Evolutionary conservation across 2,797 vertebrate species (phyloP).

Genomic region (Diplodus puntazzo): DNA sequence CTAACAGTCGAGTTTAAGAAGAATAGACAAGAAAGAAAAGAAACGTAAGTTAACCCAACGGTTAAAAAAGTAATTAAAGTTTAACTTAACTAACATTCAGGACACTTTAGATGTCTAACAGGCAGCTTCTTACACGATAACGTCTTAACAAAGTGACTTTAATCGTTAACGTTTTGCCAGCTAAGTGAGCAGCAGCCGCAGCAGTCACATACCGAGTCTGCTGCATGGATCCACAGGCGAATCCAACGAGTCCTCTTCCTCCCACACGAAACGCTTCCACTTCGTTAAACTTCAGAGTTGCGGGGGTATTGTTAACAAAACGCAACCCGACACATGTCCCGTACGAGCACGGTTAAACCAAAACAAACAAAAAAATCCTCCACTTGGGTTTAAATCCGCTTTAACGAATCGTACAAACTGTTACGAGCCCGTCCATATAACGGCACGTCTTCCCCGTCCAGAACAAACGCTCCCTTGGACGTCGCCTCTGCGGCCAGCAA

Average conservation of each 20-base stretch:
- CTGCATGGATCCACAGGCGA: slow-evolving; percentile 51
- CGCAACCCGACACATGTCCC: slow-evolving; percentile 3
- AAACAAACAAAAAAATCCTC: background rate
- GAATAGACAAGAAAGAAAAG: background rate
- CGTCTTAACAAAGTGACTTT: background rate
- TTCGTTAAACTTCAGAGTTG: slow-evolving; percentile 40
- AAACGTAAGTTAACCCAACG: background rate
- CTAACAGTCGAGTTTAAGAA: background rate
- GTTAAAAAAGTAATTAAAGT: background rate
- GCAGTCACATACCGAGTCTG: slow-evolving; percentile 56
- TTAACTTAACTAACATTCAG: background rate
- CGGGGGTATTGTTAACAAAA: background rate
- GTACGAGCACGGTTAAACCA: background rate
- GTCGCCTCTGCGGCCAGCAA: slow-evolving; percentile 48
- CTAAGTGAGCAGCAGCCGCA: background rate
- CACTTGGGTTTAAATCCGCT: slow-evolving; percentile 49
- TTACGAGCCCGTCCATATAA: slow-evolving; percentile 47
- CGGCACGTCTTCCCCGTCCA: slow-evolving; percentile 65
- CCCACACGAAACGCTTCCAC: slow-evolving; percentile 45
- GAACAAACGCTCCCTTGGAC: slow-evolving; percentile 70
- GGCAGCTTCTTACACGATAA: too few species aligned
- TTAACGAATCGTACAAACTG: slow-evolving; percentile 54
- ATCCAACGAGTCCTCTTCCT: slow-evolving; percentile 57
- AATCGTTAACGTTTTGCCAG: background rate
- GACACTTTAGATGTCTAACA: accelerated